These are phyloP conservation scores for Pemphredon lugubris DNA, from an alignment of 2,888 invertebrate genomes.

Conservation along the genomic window DNA sequence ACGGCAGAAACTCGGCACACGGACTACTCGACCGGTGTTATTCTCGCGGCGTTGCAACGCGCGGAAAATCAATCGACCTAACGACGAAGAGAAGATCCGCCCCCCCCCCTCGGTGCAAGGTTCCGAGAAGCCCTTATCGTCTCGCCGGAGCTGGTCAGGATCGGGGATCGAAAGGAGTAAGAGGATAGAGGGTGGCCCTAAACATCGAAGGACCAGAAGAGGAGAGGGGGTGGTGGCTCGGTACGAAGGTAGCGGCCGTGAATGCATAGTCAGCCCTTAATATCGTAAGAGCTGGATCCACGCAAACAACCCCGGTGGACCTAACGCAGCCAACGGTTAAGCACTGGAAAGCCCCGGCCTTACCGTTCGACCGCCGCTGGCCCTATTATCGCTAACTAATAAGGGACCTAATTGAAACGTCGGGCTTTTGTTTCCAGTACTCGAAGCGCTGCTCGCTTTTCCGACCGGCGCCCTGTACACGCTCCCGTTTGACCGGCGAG, in stretches of 20 bases:
- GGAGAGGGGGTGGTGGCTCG: constrained; percentile 41
- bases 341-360: constrained; percentile 74
- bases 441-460: constrained; percentile 62
- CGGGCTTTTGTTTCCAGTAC: constrained; percentile 72
- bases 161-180: constrained; percentile 16
- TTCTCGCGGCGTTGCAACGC: constrained; percentile 55
- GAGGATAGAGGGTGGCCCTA: constrained; percentile 47
- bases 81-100: constrained; percentile 58
- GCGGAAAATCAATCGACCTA: constrained; percentile 78
- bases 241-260: constrained; percentile 57
- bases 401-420: constrained; percentile 80
- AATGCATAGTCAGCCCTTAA: constrained; percentile 80
- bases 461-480: constrained; percentile 39
- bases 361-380: constrained; percentile 65
- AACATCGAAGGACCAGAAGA: too few relatives aligned
- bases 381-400: constrained; percentile 80
- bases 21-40: constrained; percentile 45
- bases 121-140: constrained; percentile 28
- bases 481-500: constrained; percentile 50
- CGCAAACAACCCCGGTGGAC: constrained; percentile 77
- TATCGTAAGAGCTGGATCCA: constrained; percentile 79
- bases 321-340: constrained; percentile 75
- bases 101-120: constrained; percentile 49
- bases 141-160: constrained; percentile 11
- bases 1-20: constrained; percentile 7